Base-by-base conservation (phyloP, 2,888 invertebrate species). In the Catocala nupta region DNA sequence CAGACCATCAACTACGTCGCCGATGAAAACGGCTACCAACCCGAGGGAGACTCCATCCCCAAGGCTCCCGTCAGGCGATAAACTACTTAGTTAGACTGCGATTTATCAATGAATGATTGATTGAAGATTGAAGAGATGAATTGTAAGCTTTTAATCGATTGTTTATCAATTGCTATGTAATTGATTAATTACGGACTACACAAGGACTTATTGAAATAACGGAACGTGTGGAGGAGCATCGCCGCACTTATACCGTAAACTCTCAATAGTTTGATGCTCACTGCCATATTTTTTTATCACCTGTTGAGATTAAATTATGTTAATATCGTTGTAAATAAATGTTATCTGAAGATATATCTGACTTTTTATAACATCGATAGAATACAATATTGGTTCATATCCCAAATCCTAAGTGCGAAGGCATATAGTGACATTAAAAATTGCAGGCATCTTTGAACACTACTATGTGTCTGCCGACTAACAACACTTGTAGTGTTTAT, bases 11-110 rank as follows among this genome's bases (percentile, higher is more conserved):
- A 84, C 63, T 96, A 95, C 88, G 85, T 85, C 63, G 96, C 96
- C 53, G 96, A 96, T 74, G 96, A 96, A 86, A 95, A 87, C 70
- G 96, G 96, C 68, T 96, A 91, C 94, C 95, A 95, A 68, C 94
- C 96, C 2, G 93, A 95, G 61, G 96, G 96, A 52, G 92, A 92
- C 0, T 95, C 96, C 84, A 86, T 96, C 76, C 96, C 96, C 56
- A 95, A 95, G 50, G 16, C 13, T 13, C 88, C 91, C 47, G 93
- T 74, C 67, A 73, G 79, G 68, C 81, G 76, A 81, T 84, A 82
- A 81, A 9, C 43, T 5, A 9, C n/a, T 25, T 3, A 8, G 36
- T 7, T 39, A 9, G 6, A 3, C 36, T 5, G 4, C 36, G 9
- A 39, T 39, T 8, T 25, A 9, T 39, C 1, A 7, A 39, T 39